Evolutionary conservation across 2,797 vertebrate species (phyloP), one percentile per base, ranked within the genome.

Genomic region (Manis javanica): DNA sequence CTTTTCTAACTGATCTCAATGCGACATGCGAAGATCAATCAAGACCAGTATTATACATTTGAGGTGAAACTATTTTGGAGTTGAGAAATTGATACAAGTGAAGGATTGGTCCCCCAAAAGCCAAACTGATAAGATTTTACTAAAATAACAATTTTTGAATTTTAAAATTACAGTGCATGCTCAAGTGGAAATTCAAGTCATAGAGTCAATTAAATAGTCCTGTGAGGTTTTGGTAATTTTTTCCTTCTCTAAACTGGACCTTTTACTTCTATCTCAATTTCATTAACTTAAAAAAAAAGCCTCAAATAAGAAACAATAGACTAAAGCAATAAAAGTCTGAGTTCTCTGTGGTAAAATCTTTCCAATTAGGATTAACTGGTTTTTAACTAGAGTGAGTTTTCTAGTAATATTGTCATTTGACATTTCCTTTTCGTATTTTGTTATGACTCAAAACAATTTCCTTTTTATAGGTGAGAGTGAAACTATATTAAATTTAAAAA

Each of bases 401-500:
- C 61, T 74, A 83, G n/a, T 84, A 72, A 55, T 91, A 83, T 81
- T 92, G n/a, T 92, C 34, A 49, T 29, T 71, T 95, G 39, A 39
- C 21, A 34, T 94, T 74, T 66, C 57, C 37, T 55, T 91, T 96
- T 81, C 8, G 59, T 84, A 64, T 93, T 93, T 39, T 78, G 49
- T 42, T 12, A 9, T 88, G 57, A 94, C 51, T 90, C 57, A 64
- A 95, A 88, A 90, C 34, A 26, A 46, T 74, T 89, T 87, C 71
- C 11, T 88, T 93, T 88, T 74, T 81, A 71, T 91, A 34, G 15
- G n/a, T 83, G 59, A 91, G 18, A 86, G 12, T 95, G 24, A 61
- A 94, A 64, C 82, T 79, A 29, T 51, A 72, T 74, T 90, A 82
- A 94, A 90, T 90, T 92, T 61, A n/a, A 90, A 87, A 92, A 82